Percentiles rank a stretch among this genome's conserved stretches.
These are phyloP conservation scores for Zosterops pallidus DNA, from an alignment of 2,113 vertebrate genomes.

Conservation along the genomic window DNA sequence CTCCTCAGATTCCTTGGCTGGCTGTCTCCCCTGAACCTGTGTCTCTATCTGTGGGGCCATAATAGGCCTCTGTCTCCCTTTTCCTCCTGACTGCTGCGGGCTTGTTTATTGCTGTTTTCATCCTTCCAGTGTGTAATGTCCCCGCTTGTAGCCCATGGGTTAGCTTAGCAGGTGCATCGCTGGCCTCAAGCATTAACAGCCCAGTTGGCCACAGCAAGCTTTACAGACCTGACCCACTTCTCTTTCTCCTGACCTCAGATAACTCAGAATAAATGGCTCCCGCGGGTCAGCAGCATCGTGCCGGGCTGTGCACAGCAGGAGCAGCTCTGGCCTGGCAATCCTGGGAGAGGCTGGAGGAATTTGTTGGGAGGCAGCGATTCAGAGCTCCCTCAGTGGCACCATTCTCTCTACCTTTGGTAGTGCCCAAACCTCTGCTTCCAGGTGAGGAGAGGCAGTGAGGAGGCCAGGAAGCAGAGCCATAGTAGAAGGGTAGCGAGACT, in stretches of 20 bases:
- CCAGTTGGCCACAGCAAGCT: neutral
- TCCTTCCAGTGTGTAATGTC: neutral
- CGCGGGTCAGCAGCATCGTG: rapidly evolving
- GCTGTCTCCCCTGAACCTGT: rapidly evolving
- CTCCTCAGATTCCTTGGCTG: neutral
- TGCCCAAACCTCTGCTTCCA: neutral
- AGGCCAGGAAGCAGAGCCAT: neutral
- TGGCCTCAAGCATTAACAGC: neutral
- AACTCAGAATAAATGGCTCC: neutral
- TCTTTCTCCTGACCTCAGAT: neutral
- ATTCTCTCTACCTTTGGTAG: neutral
- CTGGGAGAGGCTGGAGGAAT: neutral
- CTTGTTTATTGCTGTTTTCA: neutral
- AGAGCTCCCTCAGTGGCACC: neutral
- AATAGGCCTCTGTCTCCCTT: neutral
- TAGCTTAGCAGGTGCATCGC: neutral
- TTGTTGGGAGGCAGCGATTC: neutral
- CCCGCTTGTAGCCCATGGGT: neutral
- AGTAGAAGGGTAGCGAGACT: neutral
- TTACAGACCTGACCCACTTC: neutral
- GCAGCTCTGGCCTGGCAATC: neutral
- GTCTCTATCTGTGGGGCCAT: neutral
- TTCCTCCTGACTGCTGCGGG: neutral
- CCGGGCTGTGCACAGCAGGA: neutral
- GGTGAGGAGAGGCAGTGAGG: neutral